Evolutionary conservation across 2,888 invertebrate species (phyloP), one percentile per base, ranked within the genome.

Genomic region (Netelia virgata): DNA sequence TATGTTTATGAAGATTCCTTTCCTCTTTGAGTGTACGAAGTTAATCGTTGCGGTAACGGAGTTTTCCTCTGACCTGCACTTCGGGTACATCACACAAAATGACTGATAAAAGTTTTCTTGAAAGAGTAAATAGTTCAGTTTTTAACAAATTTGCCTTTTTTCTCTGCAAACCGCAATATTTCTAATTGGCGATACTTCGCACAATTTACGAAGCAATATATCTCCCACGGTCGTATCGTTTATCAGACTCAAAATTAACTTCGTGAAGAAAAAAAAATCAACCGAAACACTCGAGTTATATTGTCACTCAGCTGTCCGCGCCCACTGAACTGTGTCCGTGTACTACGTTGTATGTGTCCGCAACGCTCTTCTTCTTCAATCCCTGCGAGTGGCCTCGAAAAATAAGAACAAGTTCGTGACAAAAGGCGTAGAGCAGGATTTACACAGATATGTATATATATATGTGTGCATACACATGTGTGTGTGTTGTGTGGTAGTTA

Each of bases 1-100:
- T 90, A 97, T 97, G 94, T 97, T 97, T 96, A 97, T 96, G 94
- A 97, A 96, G 95, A 97, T 96, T 95, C 97, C 97, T 96, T 97
- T 97, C 96, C 97, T 96, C 94, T 97, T 97, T 88, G 97, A 96
- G 94, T 97, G 96, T 90, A 96, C 95, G 91, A 96, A 95, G 94
- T 95, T 96, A 93, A 96, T 96, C 94, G 95, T 95, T 93, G 95
- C 92, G 87, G 92, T 90, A 86, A 91, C 91, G 89, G 91, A 91
- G 91, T 91, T 91, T 90, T 91, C 91, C 87, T 92, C 88, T 86
- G 89, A 88, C 88, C 91, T 89, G 89, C 89, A 88, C 90, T 92
- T 93, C 88, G 89, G 90, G 93, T 92, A 93, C 93, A 93, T 93
- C 89, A 93, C 93, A 93, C 93, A 93, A 90, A 90, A 88, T 86